Evolutionary conservation across 2,113 vertebrate genomes (phyloP).

Genomic region (Sitta europaea): DNA sequence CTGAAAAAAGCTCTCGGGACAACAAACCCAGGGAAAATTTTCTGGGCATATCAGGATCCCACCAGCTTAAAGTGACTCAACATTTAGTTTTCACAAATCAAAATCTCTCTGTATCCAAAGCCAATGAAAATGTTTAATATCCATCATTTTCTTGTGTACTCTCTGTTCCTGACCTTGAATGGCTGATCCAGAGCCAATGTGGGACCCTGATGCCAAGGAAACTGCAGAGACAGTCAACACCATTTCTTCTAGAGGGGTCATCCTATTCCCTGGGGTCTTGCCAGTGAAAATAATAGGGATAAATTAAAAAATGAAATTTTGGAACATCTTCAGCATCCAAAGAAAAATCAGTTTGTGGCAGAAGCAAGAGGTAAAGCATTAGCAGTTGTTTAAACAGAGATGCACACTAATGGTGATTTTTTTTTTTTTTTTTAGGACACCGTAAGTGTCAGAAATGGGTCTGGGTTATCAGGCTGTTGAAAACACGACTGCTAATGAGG

Average conservation of each 20-base stretch:
- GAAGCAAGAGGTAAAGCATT: background rate
- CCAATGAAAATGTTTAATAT: background rate
- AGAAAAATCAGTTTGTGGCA: background rate
- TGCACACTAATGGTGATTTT: background rate
- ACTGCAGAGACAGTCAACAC: background rate
- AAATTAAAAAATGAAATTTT: background rate
- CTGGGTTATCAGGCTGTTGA: background rate
- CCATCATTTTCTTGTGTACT: background rate
- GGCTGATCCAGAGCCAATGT: background rate
- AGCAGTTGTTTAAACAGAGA: background rate
- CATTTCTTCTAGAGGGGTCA: background rate
- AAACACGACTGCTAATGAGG: background rate
- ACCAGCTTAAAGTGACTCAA: background rate
- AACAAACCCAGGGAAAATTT: background rate
- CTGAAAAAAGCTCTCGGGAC: background rate
- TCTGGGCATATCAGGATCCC: background rate
- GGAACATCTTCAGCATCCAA: background rate
- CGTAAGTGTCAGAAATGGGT: background rate
- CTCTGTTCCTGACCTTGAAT: background rate
- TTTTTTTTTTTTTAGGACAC: rapidly evolving
- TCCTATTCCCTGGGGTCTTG: background rate
- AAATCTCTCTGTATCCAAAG: background rate
- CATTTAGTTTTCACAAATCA: background rate
- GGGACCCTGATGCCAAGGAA: background rate
- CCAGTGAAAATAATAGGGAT: background rate